Percentiles rank a stretch among this genome's conserved stretches.
These are phyloP conservation scores for Zaprionus inermis DNA, from an alignment of 1,140 invertebrate species.

Conservation along the genomic window DNA sequence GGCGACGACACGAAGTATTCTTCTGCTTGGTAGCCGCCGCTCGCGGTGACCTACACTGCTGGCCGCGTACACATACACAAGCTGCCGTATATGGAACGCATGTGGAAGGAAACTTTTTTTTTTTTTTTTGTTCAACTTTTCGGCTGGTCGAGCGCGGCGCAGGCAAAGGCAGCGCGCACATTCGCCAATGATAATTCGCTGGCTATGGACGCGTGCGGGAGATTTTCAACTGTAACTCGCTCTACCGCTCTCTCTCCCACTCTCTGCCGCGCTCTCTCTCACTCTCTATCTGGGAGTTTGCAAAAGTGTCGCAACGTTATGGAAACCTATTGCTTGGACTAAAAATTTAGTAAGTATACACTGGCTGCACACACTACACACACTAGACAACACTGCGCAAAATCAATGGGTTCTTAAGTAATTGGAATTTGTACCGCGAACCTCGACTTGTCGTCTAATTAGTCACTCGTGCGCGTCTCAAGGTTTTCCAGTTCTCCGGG, in stretches of 20 bases:
- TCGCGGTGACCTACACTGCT: slow-evolving; percentile 78
- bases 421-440: slow-evolving; percentile 1
- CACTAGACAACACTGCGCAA: background rate
- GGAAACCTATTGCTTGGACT: no score
- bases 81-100: slow-evolving; percentile 43
- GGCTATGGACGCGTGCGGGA: slow-evolving; percentile 65
- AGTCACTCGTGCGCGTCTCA: slow-evolving; percentile 70
- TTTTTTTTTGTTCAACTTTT: no score
- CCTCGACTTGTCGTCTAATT: slow-evolving; percentile 56
- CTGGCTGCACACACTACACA: background rate
- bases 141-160: slow-evolving; percentile 50
- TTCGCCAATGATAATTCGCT: slow-evolving; percentile 79
- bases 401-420: background rate
- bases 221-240: background rate
- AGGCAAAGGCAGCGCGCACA: slow-evolving; percentile 62
- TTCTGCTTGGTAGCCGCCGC: slow-evolving; percentile 39
- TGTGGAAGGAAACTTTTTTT: slow-evolving; percentile 11
- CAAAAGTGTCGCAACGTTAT: background rate
- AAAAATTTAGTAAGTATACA: background rate
- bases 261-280: no score
- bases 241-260: no score
- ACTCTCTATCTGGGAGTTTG: no score
- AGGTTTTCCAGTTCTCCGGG: slow-evolving; percentile 55
- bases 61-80: slow-evolving; percentile 24
- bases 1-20: slow-evolving; percentile 27